Conservation (phyloP, 1,140 invertebrate genomes). For the Dendroctonus ponderosae region DNA sequence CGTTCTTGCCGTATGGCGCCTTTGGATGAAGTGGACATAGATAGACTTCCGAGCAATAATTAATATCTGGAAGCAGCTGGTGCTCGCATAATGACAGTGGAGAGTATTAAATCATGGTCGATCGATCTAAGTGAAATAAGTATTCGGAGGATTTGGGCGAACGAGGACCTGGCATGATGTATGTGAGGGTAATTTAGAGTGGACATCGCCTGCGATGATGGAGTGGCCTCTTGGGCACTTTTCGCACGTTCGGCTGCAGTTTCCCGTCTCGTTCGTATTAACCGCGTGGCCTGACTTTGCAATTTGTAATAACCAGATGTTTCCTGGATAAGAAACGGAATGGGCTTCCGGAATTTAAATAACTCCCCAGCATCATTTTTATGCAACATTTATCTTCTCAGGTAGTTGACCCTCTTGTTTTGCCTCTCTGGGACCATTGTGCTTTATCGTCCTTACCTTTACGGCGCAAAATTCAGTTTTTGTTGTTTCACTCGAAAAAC, state of each 20-base stretch:
- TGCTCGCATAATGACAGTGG: no score
- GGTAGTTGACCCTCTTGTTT: background rate
- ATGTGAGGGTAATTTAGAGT: conserved; percentile 33
- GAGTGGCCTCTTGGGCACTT: conserved; percentile 35
- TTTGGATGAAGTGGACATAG: no score
- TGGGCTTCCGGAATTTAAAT: conserved; percentile 17
- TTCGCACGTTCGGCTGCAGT: conserved; percentile 34
- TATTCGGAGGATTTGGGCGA: conserved; percentile 4
- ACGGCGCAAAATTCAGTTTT: no score
- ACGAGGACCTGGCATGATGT: conserved; percentile 30
- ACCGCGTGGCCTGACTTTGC: conserved; percentile 25
- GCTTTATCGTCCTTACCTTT: no score
- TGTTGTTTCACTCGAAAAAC: no score
- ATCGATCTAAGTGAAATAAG: conserved; percentile 1
- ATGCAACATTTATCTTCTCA: background rate
- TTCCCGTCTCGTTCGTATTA: conserved; percentile 29
- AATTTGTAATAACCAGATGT: conserved; percentile 32
- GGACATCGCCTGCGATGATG: conserved; percentile 38
- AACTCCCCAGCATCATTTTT: conserved; percentile 21
- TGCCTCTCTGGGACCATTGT: background rate
- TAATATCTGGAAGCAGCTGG: no score
- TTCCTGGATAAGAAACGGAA: conserved; percentile 24
- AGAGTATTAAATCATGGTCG: background rate
- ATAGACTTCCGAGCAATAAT: no score
- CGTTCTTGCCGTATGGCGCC: no score